A percentile compares a stretch with the other conserved stretches of the same genome.
Conservation (phyloP, 2,113 vertebrate species). For the Tachuris rubrigastra region DNA sequence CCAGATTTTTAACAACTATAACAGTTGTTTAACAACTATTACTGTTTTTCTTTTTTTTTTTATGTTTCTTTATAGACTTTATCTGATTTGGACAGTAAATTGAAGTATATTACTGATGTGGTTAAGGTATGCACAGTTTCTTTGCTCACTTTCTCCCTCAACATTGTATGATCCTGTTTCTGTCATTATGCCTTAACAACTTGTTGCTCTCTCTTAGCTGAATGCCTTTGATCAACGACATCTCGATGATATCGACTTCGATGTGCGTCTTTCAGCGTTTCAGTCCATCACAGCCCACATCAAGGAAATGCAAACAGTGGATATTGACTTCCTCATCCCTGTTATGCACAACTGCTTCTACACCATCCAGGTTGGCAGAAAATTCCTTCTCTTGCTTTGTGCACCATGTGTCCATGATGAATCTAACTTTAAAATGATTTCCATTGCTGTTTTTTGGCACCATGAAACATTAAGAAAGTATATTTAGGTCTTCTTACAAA, state of each 20-base stretch:
- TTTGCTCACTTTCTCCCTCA: not conserved
- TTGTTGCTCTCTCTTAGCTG: slow-evolving; percentile 74
- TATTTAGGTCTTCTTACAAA: not conserved
- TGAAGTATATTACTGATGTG: slow-evolving; percentile 87
- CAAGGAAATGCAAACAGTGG: slow-evolving; percentile 84
- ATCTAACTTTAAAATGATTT: not conserved
- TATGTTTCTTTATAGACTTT: slow-evolving; percentile 78
- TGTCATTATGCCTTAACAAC: not conserved
- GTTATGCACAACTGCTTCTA: slow-evolving; percentile 95
- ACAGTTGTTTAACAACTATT: not conserved
- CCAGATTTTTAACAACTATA: not conserved
- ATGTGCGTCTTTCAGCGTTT: slow-evolving; percentile 87
- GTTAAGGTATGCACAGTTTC: slow-evolving; percentile 79
- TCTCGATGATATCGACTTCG: slow-evolving; percentile 92
- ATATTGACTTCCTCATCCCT: slow-evolving; percentile 81
- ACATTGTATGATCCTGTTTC: not conserved
- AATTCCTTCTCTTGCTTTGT: not conserved
- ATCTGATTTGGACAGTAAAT: slow-evolving; percentile 82
- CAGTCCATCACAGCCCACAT: slow-evolving; percentile 80
- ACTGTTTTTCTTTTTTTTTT: not conserved
- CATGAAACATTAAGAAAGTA: not conserved
- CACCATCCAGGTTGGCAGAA: slow-evolving; percentile 84
- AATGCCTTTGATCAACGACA: slow-evolving; percentile 92
- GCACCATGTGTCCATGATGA: not conserved
- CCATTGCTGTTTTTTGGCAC: not conserved